These are phyloP conservation scores for Sciaenops ocellatus DNA, from an alignment of 2,797 vertebrate species.

Conservation along the genomic window DNA sequence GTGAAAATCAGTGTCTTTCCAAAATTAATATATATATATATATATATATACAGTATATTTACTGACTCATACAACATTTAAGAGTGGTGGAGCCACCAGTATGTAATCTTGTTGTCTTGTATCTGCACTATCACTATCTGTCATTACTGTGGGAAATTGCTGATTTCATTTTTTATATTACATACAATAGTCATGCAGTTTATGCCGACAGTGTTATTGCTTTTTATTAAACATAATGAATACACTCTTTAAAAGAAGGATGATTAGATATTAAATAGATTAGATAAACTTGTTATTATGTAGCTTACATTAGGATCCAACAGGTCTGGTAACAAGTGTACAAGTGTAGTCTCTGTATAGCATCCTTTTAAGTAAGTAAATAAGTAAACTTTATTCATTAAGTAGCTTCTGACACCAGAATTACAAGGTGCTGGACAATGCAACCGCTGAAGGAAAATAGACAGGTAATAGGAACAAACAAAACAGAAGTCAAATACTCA, in stretches of 20 bases:
- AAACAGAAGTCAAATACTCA: too few species aligned
- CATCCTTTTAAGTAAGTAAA: neutral
- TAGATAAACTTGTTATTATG: neutral
- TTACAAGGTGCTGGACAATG: too few species aligned
- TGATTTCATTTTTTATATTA: neutral
- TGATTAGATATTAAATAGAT: neutral
- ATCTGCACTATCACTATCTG: slow-evolving; percentile 1
- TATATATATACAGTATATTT: neutral
- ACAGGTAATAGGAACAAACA: too few species aligned
- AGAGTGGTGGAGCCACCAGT: neutral
- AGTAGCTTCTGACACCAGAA: too few species aligned
- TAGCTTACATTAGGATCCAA: neutral
- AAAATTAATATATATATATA: neutral
- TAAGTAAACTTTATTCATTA: too few species aligned
- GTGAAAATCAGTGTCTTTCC: slow-evolving; percentile 7
- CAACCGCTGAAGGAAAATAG: too few species aligned
- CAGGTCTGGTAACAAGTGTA: neutral
- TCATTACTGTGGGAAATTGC: neutral
- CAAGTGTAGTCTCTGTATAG: neutral
- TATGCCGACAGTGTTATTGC: neutral
- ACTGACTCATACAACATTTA: neutral
- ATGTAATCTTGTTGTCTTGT: neutral
- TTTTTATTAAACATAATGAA: neutral
- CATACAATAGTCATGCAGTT: neutral
- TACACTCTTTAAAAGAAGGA: neutral